Conservation (phyloP, 2,888 invertebrate species). For the Leptinotarsa haldemani region DNA sequence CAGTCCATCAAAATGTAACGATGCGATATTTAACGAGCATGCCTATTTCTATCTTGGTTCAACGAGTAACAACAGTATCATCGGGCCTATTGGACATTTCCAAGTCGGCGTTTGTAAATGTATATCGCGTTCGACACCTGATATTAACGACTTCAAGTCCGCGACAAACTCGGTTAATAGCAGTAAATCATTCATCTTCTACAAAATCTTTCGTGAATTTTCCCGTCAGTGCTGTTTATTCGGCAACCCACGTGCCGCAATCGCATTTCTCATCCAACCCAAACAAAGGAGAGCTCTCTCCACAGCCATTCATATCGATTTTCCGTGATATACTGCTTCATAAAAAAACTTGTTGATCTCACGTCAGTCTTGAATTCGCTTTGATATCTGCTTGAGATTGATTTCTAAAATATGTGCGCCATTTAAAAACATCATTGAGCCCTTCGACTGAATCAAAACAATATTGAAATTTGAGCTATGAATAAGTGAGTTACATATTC, state of each 20-base stretch:
- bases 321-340: conserved; percentile 66
- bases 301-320: conserved; percentile 66
- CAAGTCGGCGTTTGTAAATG: conserved; percentile 40
- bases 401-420: conserved; percentile 9
- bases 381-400: conserved; percentile 15
- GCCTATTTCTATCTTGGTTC: conserved; percentile 50
- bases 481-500: background rate
- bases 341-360: conserved; percentile 64
- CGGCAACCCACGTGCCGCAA: conserved; percentile 56
- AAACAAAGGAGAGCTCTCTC: conserved; percentile 62
- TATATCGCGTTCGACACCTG: background rate
- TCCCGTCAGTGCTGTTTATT: conserved; percentile 29
- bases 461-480: background rate
- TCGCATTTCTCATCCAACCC: conserved; percentile 63
- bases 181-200: background rate
- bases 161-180: background rate
- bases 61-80: conserved; percentile 56
- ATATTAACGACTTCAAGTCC: background rate
- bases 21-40: conserved; percentile 51
- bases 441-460: background rate
- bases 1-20: conserved; percentile 54
- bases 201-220: background rate
- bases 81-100: conserved; percentile 47
- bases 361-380: conserved; percentile 29
- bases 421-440: background rate